Evolutionary conservation across 2,888 invertebrate species (phyloP), one percentile per base, ranked within the genome.

Genomic region (Oligia fasciuncula): DNA sequence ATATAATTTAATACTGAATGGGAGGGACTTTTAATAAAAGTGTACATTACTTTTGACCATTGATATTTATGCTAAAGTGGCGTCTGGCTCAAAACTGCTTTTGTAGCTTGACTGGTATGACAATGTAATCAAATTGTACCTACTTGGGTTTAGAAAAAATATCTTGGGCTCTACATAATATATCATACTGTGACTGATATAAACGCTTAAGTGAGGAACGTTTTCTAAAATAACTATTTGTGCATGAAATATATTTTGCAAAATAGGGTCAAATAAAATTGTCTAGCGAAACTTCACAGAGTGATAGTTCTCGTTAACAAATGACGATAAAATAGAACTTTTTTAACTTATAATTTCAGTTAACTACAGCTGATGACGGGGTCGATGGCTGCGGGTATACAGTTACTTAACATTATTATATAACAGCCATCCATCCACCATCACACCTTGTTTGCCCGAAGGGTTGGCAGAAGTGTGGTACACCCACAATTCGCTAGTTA

Each of bases 81-180:
- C 2, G 49, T 74, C 14, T 9, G 23, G 4, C 13, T 14, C 62
- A 19, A 57, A 19, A 35, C 13, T n/a, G 49, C 4, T 63, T 29
- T 60, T 78, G 62, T 70, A 62, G 19, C 65, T 35, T 77, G 68
- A 81, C 73, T 23, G 69, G 73, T 78, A 65, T 40, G 54, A 79
- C 60, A 66, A 69, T 60, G 51, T 40, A 46, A 66, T 77, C 68
- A 35, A 68, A 71, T 29, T 19, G 54, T 62, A 54, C 35, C 62
- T 29, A 4, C 29, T 29, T 29, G 29, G 1, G 62, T 43, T 43
- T 57, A 40, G 49, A 49, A 76, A n/a, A 65, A 60, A 43, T 1
- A 63, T 69, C 13, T 60, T 49, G 5, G 23, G 4, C 76, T 43
- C 29, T 29, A 29, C 29, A 29, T 29, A 29, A 29, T 43, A 17